Conservation (phyloP, 53 echinoderm and acorn worm species). For the Arbacia lixula region DNA sequence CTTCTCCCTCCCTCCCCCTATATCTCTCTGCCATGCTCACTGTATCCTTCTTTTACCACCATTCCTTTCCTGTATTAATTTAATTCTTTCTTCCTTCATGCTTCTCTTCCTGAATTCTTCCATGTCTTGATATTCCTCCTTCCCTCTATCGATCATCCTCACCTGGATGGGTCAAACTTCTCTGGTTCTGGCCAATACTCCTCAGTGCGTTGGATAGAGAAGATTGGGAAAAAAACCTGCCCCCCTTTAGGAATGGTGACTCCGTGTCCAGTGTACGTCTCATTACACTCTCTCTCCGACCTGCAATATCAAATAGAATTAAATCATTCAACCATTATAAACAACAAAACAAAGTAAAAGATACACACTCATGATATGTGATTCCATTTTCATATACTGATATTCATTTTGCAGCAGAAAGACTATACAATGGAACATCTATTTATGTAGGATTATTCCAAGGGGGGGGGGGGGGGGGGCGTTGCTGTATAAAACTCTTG, state of each 20-base stretch:
- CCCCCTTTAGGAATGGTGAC: constrained; percentile 48
- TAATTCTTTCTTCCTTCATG: not conserved
- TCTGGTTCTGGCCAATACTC: constrained; percentile 64
- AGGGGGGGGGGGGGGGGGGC: no score
- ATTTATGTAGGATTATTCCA: no score
- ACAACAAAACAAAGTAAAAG: no score
- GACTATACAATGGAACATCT: not conserved
- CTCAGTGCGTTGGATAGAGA: constrained; percentile 61
- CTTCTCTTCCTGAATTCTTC: not conserved
- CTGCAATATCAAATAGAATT: constrained; percentile 7
- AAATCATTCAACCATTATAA: no score
- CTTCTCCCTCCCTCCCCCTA: not conserved
- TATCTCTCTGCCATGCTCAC: not conserved
- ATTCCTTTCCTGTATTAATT: not conserved
- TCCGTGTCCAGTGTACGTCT: constrained; percentile 34
- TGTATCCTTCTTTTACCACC: no score
- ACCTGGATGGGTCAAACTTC: constrained; percentile 39
- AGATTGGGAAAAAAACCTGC: constrained; percentile 49
- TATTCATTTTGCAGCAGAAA: not conserved
- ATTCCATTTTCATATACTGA: no score
- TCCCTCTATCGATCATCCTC: not conserved
- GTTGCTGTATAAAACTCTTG: no score
- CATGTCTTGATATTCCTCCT: not conserved
- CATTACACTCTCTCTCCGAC: constrained; percentile 43
- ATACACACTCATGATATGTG: no score